Evolutionary conservation across 2,888 invertebrate genomes (phyloP).

Genomic region (Darwinula stevensoni): DNA sequence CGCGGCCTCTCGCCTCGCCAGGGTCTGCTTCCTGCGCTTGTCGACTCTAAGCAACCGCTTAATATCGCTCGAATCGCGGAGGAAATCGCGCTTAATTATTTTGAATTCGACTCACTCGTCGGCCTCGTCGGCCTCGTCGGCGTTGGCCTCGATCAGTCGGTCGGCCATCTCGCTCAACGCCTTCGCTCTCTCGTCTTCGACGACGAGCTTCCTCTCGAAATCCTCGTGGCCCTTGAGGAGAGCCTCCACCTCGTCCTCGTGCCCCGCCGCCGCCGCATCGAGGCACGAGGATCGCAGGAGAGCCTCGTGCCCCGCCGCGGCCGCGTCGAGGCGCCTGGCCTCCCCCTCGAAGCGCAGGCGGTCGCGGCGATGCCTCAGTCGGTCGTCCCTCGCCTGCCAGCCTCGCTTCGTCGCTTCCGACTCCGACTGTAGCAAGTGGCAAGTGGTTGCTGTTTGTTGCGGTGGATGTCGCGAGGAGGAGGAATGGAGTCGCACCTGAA

Average conservation of each 20-base stretch:
- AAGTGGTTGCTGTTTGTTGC: no score
- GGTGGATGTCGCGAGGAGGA: no score
- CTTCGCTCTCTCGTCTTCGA: conserved; percentile 69
- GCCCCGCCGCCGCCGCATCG: no score
- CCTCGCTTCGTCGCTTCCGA: conserved; percentile 43
- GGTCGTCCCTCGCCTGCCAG: conserved; percentile 57
- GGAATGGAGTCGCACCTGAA: no score
- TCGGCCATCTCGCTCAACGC: conserved; percentile 55
- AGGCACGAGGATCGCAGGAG: conserved; percentile 73
- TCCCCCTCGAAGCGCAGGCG: conserved; percentile 77
- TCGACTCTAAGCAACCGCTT: conserved; percentile 17
- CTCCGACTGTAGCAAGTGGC: no score
- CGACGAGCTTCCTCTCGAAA: conserved; percentile 62
- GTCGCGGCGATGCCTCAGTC: conserved; percentile 58
- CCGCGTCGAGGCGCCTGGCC: conserved; percentile 86
- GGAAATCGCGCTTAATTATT: no score
- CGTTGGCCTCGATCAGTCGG: conserved; percentile 39
- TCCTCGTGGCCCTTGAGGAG: conserved; percentile 73
- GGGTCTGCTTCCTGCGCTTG: conserved; percentile 37
- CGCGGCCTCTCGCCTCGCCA: conserved; percentile 38
- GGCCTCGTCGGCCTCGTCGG: no score
- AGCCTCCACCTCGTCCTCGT: conserved; percentile 69
- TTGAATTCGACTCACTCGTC: no score
- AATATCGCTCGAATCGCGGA: no score
- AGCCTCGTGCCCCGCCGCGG: conserved; percentile 77